Percentiles rank a stretch among this genome's conserved stretches.
These are phyloP conservation scores for Drosophila elegans DNA, from an alignment of 1,140 invertebrate genomes.

Conservation along the genomic window DNA sequence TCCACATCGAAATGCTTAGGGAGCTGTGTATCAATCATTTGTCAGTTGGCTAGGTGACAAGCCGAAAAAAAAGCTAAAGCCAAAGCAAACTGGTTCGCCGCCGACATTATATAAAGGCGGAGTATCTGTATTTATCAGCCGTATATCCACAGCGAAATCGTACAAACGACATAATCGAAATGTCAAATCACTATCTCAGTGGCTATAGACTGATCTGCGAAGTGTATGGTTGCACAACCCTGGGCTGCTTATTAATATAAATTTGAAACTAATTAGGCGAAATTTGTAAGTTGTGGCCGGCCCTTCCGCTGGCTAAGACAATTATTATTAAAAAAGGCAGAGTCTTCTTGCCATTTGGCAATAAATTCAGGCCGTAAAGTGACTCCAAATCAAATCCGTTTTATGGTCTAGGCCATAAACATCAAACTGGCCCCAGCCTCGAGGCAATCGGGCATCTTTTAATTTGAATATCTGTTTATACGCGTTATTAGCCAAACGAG, in stretches of 20 bases:
- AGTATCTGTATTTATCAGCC: conserved; percentile 46
- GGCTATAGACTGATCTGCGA: conserved; percentile 27
- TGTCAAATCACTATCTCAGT: conserved; percentile 60
- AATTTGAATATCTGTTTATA: conserved; percentile 57
- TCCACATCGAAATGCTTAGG: conserved; percentile 39
- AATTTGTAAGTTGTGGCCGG: conserved; percentile 60
- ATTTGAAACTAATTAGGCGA: conserved; percentile 74
- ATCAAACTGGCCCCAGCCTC: conserved; percentile 57
- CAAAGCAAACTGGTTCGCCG: conserved; percentile 56
- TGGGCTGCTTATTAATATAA: conserved; percentile 28
- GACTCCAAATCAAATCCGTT: conserved; percentile 63
- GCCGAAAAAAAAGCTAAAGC: conserved; percentile 52
- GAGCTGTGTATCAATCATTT: conserved; percentile 66
- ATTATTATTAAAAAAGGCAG: conserved; percentile 9
- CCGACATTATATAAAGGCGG: conserved; percentile 64
- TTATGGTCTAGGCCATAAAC: conserved; percentile 72
- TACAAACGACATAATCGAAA: conserved; percentile 58
- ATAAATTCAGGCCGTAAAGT: conserved; percentile 66
- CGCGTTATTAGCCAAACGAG: conserved; percentile 39
- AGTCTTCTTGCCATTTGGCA: conserved; percentile 20
- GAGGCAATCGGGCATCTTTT: conserved; percentile 55
- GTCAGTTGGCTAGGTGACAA: conserved; percentile 52
- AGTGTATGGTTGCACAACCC: conserved; percentile 35
- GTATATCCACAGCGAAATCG: conserved; percentile 40
- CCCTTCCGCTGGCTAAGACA: conserved; percentile 46